A percentile compares a stretch with the other conserved stretches of the same genome.
Evolutionary conservation across 2,113 vertebrate genomes (phyloP).

Genomic region (Pagrus major): DNA sequence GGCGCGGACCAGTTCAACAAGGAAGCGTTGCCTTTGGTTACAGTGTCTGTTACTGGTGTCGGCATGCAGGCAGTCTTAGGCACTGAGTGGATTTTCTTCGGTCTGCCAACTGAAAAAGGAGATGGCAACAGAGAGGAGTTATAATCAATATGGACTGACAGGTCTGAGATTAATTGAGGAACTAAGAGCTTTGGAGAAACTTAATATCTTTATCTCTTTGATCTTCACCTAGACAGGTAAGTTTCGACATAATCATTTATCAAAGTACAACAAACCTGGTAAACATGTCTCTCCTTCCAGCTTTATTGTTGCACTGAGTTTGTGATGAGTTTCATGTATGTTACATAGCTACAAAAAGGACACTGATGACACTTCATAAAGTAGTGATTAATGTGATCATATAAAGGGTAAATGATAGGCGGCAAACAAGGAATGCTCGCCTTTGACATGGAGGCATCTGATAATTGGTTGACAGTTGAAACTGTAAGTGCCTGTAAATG

Average conservation of each 20-base stretch:
- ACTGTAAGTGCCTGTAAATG: conserved; percentile 25
- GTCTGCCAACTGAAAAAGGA: conserved; percentile 83
- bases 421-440: conserved; percentile 28
- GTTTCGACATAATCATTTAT: conserved; percentile 64
- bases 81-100: conserved; percentile 84
- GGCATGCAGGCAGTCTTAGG: conserved; percentile 73
- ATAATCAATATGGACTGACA: conserved; percentile 51
- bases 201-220: conserved; percentile 54
- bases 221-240: conserved; percentile 57
- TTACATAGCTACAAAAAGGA: conserved; percentile 41
- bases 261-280: conserved; percentile 58
- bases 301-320: conserved; percentile 31
- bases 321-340: conserved; percentile 48
- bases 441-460: conserved; percentile 24
- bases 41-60: conserved; percentile 68
- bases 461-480: conserved; percentile 43
- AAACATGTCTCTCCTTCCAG: conserved; percentile 58
- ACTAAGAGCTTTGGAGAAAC: conserved; percentile 54
- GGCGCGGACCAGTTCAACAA: conserved; percentile 88
- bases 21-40: conserved; percentile 82
- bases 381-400: conserved; percentile 50
- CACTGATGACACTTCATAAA: conserved; percentile 34
- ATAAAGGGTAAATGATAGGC: conserved; percentile 14
- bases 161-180: conserved; percentile 56
- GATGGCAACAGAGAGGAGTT: conserved; percentile 20